Conservation (phyloP, 2,113 vertebrate species). For the Pterocles burchelli region DNA sequence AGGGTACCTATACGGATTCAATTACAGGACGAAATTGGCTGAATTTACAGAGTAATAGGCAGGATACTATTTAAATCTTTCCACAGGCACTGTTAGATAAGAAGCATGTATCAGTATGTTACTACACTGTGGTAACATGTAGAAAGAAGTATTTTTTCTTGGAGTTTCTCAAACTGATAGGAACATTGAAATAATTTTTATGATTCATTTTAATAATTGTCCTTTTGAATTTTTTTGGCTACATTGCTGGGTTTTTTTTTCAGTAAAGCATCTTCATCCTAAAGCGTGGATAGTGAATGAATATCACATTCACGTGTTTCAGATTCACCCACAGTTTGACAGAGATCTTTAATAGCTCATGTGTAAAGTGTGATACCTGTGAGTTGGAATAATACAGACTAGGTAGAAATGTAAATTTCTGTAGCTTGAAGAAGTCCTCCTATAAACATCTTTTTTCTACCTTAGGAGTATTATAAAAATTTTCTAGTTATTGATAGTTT, state of each 20-base stretch:
- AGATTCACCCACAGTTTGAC: not conserved
- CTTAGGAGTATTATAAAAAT: not conserved
- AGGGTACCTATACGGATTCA: not conserved
- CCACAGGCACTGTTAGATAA: not conserved
- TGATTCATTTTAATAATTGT: not conserved
- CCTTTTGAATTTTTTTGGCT: not conserved
- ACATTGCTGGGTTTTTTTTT: not conserved
- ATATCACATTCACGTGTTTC: not conserved
- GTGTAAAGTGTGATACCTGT: not conserved
- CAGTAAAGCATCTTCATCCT: not conserved
- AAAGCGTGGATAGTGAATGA: not conserved
- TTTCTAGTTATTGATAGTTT: slow-evolving; percentile 51
- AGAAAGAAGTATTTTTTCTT: not conserved
- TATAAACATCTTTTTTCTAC: slow-evolving; percentile 20
- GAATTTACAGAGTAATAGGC: not conserved
- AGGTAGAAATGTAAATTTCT: not conserved
- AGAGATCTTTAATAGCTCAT: not conserved
- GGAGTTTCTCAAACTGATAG: not conserved
- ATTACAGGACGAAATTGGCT: not conserved
- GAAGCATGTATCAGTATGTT: not conserved
- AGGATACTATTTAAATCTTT: not conserved
- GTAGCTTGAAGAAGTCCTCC: not conserved
- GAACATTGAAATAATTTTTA: not conserved
- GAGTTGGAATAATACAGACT: not conserved
- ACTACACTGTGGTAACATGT: not conserved